Evolutionary conservation across 2,797 vertebrate species (phyloP).

Genomic region (Xiphorhynchus erythropygius): DNA sequence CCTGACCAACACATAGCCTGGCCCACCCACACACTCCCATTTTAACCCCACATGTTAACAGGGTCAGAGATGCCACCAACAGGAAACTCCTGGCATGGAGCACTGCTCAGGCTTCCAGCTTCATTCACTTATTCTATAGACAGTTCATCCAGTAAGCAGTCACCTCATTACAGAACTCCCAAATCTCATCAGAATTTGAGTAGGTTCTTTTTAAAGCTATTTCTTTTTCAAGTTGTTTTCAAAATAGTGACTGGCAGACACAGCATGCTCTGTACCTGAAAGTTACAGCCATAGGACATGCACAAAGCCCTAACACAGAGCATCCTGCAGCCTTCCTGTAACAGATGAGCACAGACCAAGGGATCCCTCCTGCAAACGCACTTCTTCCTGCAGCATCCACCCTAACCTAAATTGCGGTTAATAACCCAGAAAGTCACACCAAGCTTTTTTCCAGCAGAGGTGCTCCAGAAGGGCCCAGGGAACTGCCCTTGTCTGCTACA

Average conservation of each 20-base stretch:
- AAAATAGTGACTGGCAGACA: not conserved
- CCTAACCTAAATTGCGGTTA: not conserved
- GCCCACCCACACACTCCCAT: not conserved
- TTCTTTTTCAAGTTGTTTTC: not conserved
- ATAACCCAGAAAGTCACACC: not conserved
- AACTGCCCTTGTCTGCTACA: not conserved
- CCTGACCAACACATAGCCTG: rapidly evolving
- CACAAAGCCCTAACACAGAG: not conserved
- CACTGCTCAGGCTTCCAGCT: not conserved
- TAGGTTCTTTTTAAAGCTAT: not conserved
- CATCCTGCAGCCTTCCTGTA: not conserved
- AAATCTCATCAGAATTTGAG: not conserved
- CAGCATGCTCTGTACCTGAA: not conserved
- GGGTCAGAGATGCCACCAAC: not conserved
- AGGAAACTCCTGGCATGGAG: not conserved
- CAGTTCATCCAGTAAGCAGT: not conserved
- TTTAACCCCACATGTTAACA: not conserved
- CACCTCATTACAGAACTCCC: not conserved
- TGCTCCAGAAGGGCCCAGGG: not conserved
- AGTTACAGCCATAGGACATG: rapidly evolving
- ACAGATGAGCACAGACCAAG: not conserved
- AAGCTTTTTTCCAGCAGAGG: not conserved
- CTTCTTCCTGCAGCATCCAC: not conserved
- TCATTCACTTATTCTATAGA: not conserved
- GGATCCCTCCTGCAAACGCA: not conserved